phyloP scores from a whole-genome alignment of 2,113 vertebrate genomes.

The Dromiciops gliroides region DNA sequence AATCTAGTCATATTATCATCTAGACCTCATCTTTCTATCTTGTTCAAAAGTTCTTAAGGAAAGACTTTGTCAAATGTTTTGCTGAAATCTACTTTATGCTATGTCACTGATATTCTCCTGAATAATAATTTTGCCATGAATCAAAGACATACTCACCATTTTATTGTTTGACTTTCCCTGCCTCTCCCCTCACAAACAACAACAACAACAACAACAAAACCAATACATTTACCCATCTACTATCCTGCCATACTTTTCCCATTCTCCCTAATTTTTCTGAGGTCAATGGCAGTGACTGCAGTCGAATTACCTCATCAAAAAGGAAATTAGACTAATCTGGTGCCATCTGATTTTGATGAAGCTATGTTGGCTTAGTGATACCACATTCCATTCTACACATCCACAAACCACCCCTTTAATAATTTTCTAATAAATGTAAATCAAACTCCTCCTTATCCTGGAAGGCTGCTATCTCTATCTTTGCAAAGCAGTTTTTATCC shows the following conservation, averaged over 20 bases:
- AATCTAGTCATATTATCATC: too few species aligned
- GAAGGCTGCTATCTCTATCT: not conserved
- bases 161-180: too few species aligned
- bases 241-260: not conserved
- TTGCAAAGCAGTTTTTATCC: not conserved
- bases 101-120: too few species aligned
- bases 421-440: not conserved
- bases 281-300: not conserved
- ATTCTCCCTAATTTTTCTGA: not conserved
- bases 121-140: too few species aligned
- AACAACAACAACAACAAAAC: too few species aligned
- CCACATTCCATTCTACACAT: not conserved
- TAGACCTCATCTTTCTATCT: too few species aligned
- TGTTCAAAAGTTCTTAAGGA: too few species aligned
- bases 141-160: too few species aligned
- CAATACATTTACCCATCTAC: not conserved
- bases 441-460: not conserved
- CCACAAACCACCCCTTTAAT: not conserved
- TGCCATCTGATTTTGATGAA: not conserved
- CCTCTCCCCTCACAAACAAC: too few species aligned
- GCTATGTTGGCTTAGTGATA: not conserved
- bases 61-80: too few species aligned
- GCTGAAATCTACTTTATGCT: too few species aligned
- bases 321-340: not conserved
- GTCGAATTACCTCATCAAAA: not conserved